Conservation (phyloP, 2,888 invertebrate species). For the Acrocyrtus sp. region DNA sequence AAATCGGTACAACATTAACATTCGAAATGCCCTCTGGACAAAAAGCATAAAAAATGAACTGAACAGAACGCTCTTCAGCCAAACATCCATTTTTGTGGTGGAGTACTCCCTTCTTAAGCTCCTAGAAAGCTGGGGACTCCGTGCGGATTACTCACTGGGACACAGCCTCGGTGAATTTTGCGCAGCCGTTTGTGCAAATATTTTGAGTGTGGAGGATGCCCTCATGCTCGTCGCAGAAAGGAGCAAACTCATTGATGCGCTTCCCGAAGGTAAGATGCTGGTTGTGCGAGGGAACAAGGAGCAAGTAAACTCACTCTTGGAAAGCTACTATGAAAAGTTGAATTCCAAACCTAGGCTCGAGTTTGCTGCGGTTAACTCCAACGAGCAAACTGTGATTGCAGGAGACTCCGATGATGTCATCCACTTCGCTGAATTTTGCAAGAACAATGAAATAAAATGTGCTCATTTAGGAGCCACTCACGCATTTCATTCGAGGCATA, state of each 20-base stretch:
- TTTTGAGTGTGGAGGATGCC: slow-evolving; percentile 29
- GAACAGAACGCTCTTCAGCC: slow-evolving; percentile 9
- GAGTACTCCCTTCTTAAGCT: slow-evolving; percentile 12
- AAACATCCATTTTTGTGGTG: slow-evolving; percentile 23
- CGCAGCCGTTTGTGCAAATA: slow-evolving; percentile 21
- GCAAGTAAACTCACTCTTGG: neutral
- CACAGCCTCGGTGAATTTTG: slow-evolving; percentile 46
- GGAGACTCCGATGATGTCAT: neutral
- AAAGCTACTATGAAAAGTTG: neutral
- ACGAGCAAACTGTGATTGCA: slow-evolving; percentile 12
- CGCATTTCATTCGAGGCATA: slow-evolving; percentile 6
- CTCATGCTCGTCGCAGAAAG: slow-evolving; percentile 26
- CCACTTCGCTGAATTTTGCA: slow-evolving; percentile 1
- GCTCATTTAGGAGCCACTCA: neutral
- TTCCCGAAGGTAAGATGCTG: slow-evolving; percentile 20
- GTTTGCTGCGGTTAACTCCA: slow-evolving; percentile 32
- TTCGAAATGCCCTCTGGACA: neutral
- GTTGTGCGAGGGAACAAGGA: slow-evolving; percentile 10
- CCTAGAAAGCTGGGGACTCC: slow-evolving; percentile 14
- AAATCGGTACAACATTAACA: neutral
- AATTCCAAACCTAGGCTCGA: slow-evolving; percentile 18
- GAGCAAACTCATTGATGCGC: slow-evolving; percentile 29
- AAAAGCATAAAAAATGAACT: too few relatives aligned
- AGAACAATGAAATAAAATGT: neutral
- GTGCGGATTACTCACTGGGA: slow-evolving; percentile 23